Evolutionary conservation across 2,888 invertebrate genomes (phyloP).

Genomic region (Camponotus fellah): DNA sequence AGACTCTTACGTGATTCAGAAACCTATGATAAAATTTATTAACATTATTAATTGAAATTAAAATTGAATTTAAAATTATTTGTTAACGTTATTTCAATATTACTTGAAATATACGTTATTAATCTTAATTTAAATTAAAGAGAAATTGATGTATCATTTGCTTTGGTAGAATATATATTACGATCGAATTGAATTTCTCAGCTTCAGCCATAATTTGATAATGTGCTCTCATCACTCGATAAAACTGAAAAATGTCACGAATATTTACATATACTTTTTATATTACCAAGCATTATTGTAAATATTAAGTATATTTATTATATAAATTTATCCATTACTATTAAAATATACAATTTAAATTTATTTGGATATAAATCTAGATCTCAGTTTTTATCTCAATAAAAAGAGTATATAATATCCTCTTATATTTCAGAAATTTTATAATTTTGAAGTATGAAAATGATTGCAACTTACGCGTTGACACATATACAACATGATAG

Average conservation of each 20-base stretch:
- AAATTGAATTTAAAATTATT: no score
- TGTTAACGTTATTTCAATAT: background rate
- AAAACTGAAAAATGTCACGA: conserved; percentile 72
- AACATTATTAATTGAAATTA: conserved; percentile 27
- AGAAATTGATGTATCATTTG: conserved; percentile 13
- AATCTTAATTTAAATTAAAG: background rate
- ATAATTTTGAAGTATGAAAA: background rate
- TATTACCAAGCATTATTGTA: background rate
- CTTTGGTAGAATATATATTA: conserved; percentile 62
- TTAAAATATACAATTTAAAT: background rate
- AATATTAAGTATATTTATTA: no score
- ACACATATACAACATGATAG: conserved; percentile 74
- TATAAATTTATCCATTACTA: background rate
- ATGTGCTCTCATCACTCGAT: conserved; percentile 76
- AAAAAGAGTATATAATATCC: background rate
- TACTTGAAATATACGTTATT: background rate
- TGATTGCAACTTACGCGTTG: conserved; percentile 77
- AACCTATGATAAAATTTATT: conserved; percentile 70
- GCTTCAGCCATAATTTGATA: conserved; percentile 77
- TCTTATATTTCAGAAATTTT: background rate
- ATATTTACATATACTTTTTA: background rate
- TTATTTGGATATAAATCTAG: background rate
- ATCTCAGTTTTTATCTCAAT: background rate
- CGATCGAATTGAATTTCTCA: conserved; percentile 75
- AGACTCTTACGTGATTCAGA: conserved; percentile 78